phyloP scores from a whole-genome alignment of 2,797 vertebrate species.

The Mastacembelus armatus region DNA sequence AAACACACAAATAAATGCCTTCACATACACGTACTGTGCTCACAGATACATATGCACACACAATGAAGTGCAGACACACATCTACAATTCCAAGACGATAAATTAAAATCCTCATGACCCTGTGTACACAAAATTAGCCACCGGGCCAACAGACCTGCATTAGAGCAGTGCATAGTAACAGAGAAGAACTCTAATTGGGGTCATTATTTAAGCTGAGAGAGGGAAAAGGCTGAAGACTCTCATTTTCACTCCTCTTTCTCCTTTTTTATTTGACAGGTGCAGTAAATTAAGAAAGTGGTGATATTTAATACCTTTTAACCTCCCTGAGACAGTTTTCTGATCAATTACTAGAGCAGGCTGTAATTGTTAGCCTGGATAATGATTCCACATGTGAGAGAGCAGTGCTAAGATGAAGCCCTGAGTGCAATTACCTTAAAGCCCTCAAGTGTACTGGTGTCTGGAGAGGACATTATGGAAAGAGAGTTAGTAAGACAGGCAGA shows the following conservation, averaged over 20 bases:
- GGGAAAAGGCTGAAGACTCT: constrained; percentile 77
- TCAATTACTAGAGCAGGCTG: constrained; percentile 84
- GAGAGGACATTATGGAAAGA: constrained; percentile 76
- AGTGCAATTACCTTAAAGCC: constrained; percentile 84
- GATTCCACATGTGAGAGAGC: constrained; percentile 83
- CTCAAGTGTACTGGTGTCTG: constrained; percentile 81
- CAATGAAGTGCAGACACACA: constrained; percentile 30
- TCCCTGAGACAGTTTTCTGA: constrained; percentile 84
- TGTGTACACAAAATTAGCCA: constrained; percentile 84
- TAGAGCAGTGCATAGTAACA: constrained; percentile 79
- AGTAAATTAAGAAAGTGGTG: constrained; percentile 86
- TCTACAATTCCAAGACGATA: constrained; percentile 61
- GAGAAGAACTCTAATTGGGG: constrained; percentile 81
- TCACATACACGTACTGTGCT: constrained; percentile 21
- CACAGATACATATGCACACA: not conserved
- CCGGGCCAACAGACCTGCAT: constrained; percentile 77
- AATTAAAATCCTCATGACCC: constrained; percentile 82
- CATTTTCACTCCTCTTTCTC: constrained; percentile 78
- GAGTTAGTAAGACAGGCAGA: constrained; percentile 62
- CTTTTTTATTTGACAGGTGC: constrained; percentile 82
- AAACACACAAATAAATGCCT: constrained; percentile 59
- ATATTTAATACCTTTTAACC: constrained; percentile 88
- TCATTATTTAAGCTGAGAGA: constrained; percentile 82
- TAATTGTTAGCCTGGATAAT: constrained; percentile 86
- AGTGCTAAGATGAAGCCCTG: constrained; percentile 78